These are phyloP conservation scores for Drosophila helvetica DNA, from an alignment of 2,888 invertebrate genomes.

Conservation along the genomic window DNA sequence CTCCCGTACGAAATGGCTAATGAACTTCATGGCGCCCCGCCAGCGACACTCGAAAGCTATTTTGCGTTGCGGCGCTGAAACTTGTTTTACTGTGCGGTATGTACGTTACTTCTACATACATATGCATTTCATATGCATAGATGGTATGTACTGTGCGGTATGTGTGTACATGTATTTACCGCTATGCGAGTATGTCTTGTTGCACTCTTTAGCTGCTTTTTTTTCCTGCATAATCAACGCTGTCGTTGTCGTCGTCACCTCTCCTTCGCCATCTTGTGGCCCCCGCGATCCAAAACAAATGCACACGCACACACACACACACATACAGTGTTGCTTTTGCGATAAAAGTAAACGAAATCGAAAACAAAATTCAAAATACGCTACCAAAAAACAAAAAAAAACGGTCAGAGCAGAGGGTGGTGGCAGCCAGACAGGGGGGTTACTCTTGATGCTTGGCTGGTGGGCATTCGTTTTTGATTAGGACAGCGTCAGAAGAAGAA, in stretches of 20 bases:
- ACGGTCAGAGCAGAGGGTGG: background rate
- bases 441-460: conserved; percentile 1
- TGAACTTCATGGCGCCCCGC: conserved; percentile 64
- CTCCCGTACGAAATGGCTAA: conserved; percentile 68
- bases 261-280: conserved; percentile 36
- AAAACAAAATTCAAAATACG: conserved; percentile 60
- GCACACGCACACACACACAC: conserved; percentile 8
- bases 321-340: conserved; percentile 26
- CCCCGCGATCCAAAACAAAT: conserved; percentile 45
- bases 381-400: conserved; percentile 11
- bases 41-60: conserved; percentile 40
- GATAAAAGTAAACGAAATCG: conserved; percentile 33
- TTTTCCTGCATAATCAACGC: conserved; percentile 64
- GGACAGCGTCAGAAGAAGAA: conserved; percentile 28
- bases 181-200: conserved; percentile 32
- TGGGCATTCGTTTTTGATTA: conserved; percentile 58
- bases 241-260: conserved; percentile 35
- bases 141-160: background rate
- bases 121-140: conserved; percentile 24
- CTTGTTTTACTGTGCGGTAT: conserved; percentile 59
- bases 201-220: conserved; percentile 45
- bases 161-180: conserved; percentile 9
- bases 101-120: conserved; percentile 12
- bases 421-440: background rate
- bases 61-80: conserved; percentile 46